Evolutionary conservation across 2,888 invertebrate species (phyloP).

Genomic region (Ephialtes manifestator): DNA sequence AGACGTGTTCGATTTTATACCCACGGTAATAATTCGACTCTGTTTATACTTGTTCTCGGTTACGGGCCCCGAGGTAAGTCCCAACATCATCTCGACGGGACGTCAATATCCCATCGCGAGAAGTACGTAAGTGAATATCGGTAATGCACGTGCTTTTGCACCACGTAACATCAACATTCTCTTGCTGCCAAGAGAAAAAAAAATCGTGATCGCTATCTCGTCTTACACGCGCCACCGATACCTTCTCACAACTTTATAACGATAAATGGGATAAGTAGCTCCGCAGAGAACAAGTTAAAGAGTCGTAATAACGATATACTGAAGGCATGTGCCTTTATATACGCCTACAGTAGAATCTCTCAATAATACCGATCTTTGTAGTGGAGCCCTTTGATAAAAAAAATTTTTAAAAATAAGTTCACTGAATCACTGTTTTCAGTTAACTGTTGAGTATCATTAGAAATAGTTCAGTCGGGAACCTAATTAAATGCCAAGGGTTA

Average conservation of each 20-base stretch:
- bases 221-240: slow-evolving; percentile 6
- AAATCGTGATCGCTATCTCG: slow-evolving; percentile 49
- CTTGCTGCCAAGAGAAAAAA: not conserved
- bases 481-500: too few relatives aligned
- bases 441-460: too few relatives aligned
- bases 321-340: not conserved
- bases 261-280: slow-evolving; percentile 37
- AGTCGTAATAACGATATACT: slow-evolving; percentile 1
- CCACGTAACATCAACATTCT: slow-evolving; percentile 13
- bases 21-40: slow-evolving; percentile 44
- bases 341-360: not conserved
- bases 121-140: slow-evolving; percentile 10
- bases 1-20: slow-evolving; percentile 40
- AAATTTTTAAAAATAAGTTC: too few relatives aligned
- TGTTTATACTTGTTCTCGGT: slow-evolving; percentile 34
- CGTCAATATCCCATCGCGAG: slow-evolving; percentile 11
- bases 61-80: slow-evolving; percentile 13
- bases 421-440: too few relatives aligned
- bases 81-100: slow-evolving; percentile 12
- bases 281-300: slow-evolving; percentile 21
- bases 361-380: too few relatives aligned
- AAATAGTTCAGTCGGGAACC: too few relatives aligned
- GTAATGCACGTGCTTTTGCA: slow-evolving; percentile 6
- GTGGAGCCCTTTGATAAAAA: too few relatives aligned
- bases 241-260: slow-evolving; percentile 39